Evolutionary conservation across 2,888 invertebrate species (phyloP).

Genomic region (Hyppa rectilinea): DNA sequence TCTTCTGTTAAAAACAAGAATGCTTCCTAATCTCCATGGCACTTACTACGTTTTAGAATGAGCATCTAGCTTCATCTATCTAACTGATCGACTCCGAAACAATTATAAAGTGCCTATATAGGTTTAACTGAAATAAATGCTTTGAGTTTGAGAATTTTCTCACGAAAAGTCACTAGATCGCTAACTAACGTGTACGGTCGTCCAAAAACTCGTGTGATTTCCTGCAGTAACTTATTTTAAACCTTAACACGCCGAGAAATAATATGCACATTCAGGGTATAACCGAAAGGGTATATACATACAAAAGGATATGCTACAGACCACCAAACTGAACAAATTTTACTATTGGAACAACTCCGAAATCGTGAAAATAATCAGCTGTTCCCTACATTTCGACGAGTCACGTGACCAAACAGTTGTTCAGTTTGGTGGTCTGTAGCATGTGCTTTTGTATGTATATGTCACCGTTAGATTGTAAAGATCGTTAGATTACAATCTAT

Average conservation of each 20-base stretch:
- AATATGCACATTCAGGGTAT: conserved; percentile 35
- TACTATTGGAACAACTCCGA: no score
- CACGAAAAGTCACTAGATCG: not conserved
- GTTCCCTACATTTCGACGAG: no score
- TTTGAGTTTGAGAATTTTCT: not conserved
- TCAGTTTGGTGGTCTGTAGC: no score
- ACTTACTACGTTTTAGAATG: not conserved
- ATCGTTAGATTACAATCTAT: no score
- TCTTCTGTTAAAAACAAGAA: not conserved
- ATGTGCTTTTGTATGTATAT: no score
- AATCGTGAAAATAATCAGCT: no score
- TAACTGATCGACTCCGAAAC: not conserved
- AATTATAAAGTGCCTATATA: not conserved
- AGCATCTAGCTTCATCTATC: not conserved
- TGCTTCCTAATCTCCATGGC: not conserved
- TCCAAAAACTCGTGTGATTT: conserved; percentile 31
- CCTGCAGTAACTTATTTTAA: conserved; percentile 12
- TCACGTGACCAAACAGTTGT: no score
- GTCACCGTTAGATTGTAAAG: no score
- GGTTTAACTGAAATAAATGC: not conserved
- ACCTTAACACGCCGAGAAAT: not conserved
- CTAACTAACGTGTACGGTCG: not conserved
- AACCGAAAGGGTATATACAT: no score
- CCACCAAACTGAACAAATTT: no score
- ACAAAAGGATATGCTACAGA: no score